These are phyloP conservation scores for Chorisops tibialis DNA, from an alignment of 2,888 invertebrate species.

Conservation along the genomic window DNA sequence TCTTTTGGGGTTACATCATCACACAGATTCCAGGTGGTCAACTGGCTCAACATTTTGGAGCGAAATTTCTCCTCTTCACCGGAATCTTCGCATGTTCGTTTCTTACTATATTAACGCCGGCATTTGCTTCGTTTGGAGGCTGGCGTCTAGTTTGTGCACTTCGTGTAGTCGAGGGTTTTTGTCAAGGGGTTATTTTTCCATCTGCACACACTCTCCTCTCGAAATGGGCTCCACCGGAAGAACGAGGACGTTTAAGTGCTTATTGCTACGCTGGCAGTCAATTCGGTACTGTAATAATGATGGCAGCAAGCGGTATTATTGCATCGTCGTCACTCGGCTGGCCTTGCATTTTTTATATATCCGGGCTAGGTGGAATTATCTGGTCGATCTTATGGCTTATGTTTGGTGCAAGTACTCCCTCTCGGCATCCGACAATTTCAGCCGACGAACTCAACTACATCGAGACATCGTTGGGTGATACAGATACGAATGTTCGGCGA, in stretches of 20 bases:
- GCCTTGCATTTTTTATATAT: conserved; percentile 74
- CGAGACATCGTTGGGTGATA: conserved; percentile 58
- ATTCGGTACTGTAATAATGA: conserved; percentile 72
- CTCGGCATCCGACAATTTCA: conserved; percentile 59
- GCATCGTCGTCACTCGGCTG: conserved; percentile 66
- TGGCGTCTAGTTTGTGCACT: conserved; percentile 61
- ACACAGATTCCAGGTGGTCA: conserved; percentile 64
- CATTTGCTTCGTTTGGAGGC: conserved; percentile 59
- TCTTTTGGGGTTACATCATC: conserved; percentile 66
- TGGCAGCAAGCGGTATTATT: conserved; percentile 69
- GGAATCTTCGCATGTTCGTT: conserved; percentile 62
- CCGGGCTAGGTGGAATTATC: conserved; percentile 60
- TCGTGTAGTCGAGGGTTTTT: conserved; percentile 65
- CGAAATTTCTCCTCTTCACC: conserved; percentile 59
- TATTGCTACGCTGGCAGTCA: conserved; percentile 70
- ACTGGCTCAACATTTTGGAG: conserved; percentile 63
- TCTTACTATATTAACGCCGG: conserved; percentile 64
- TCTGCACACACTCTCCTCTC: conserved; percentile 66
- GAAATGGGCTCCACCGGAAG: conserved; percentile 66
- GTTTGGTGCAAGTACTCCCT: conserved; percentile 65
- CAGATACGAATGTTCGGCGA: conserved; percentile 36
- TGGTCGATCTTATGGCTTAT: conserved; percentile 62
- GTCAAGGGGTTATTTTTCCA: conserved; percentile 66
- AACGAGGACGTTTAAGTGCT: conserved; percentile 66
- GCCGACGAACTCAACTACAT: conserved; percentile 65